Percentiles rank a stretch among this genome's conserved stretches.
phyloP scores from a whole-genome alignment of 1,140 invertebrate species.

The Steinernema feltiae region DNA sequence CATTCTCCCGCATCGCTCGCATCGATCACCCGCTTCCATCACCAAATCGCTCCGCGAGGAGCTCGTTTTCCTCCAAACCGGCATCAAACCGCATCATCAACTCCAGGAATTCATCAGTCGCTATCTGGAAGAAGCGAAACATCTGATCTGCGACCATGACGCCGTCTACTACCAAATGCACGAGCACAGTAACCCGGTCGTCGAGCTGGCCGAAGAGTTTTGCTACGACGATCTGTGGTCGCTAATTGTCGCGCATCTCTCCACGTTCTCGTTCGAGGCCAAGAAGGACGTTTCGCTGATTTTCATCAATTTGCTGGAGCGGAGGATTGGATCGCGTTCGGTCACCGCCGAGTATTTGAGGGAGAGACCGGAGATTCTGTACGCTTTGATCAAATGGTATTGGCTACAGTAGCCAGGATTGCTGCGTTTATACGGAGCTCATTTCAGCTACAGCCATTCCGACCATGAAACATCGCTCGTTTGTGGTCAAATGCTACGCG shows the following conservation, averaged over 20 bases:
- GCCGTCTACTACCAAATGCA: neutral
- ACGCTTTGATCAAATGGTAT: neutral
- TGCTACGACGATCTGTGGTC: conserved; percentile 13
- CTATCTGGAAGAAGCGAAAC: neutral
- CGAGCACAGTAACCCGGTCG: neutral
- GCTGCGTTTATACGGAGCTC: neutral
- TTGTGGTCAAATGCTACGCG: neutral
- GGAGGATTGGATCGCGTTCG: neutral
- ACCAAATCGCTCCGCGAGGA: neutral
- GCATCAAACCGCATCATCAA: neutral
- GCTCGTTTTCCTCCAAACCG: neutral
- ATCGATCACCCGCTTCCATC: neutral
- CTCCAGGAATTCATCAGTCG: neutral
- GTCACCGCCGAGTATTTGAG: neutral
- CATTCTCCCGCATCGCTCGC: neutral
- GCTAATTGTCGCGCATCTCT: neutral
- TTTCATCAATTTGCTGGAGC: neutral
- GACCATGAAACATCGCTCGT: neutral
- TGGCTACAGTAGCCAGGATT: too few species aligned
- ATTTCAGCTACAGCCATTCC: neutral
- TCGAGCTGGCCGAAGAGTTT: neutral
- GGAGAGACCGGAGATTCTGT: neutral
- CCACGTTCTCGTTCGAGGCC: neutral
- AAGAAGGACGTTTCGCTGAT: neutral
- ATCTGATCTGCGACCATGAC: conserved; percentile 10